phyloP scores from a whole-genome alignment of 2,888 invertebrate species.

The Nephrotoma flavescens region DNA sequence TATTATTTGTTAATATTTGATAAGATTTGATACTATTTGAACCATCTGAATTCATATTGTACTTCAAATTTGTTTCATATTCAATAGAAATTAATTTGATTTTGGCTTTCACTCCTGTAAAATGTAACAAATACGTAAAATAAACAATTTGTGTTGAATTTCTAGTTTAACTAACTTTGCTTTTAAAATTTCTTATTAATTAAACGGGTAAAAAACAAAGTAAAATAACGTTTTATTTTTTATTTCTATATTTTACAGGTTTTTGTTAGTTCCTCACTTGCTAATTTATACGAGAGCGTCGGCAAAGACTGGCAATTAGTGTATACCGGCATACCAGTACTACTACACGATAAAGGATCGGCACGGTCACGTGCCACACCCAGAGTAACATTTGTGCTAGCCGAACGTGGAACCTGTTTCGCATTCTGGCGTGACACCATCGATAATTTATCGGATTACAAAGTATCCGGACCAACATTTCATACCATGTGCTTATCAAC shows the following conservation, averaged over 20 bases:
- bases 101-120: too few relatives aligned
- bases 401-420: constrained; percentile 68
- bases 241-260: constrained; percentile 32
- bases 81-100: too few relatives aligned
- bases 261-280: constrained; percentile 59
- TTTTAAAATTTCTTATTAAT: too few relatives aligned
- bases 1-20: too few relatives aligned
- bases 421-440: constrained; percentile 68
- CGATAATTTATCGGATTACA: constrained; percentile 63
- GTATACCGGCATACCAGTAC: constrained; percentile 64
- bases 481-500: constrained; percentile 66
- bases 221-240: background rate
- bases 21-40: too few relatives aligned
- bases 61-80: too few relatives aligned
- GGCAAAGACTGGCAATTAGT: constrained; percentile 53
- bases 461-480: constrained; percentile 53
- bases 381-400: constrained; percentile 52
- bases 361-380: constrained; percentile 51
- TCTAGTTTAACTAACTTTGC: too few relatives aligned
- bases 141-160: too few relatives aligned
- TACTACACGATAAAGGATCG: constrained; percentile 62
- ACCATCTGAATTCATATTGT: too few relatives aligned
- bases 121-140: too few relatives aligned
- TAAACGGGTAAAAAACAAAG: too few relatives aligned
- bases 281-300: constrained; percentile 51